These are phyloP conservation scores for Rallus limicola DNA, from an alignment of 2,113 vertebrate species.

Conservation along the genomic window DNA sequence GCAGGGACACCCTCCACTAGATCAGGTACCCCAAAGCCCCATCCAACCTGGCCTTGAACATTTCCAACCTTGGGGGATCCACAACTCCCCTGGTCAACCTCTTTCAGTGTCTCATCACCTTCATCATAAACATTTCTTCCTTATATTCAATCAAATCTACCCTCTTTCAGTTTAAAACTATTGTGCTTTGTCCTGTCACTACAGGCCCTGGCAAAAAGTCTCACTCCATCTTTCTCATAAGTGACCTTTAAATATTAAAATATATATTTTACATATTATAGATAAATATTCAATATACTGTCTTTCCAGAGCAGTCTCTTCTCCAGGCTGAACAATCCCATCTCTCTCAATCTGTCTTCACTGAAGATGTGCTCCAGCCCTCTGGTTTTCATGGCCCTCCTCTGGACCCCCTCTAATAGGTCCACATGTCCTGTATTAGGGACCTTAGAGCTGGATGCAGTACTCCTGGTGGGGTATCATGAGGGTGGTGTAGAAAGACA, in stretches of 20 bases:
- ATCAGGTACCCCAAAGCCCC: background rate
- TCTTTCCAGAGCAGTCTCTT: background rate
- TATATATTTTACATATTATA: too few species aligned
- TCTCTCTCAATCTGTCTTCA: background rate
- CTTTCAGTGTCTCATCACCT: background rate
- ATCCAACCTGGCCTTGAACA: background rate
- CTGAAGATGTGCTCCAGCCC: background rate
- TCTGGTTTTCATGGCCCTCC: rapidly evolving
- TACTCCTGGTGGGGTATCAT: background rate
- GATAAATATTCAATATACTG: background rate
- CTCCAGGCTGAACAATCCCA: background rate
- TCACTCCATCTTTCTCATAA: background rate
- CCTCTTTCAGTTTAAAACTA: background rate
- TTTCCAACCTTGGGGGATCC: background rate
- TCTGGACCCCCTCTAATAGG: background rate
- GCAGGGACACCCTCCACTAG: background rate
- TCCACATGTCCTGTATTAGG: too few species aligned
- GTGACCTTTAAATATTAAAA: background rate
- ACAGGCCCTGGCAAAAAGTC: background rate
- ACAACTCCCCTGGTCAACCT: background rate
- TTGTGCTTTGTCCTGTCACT: background rate
- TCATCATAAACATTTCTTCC: background rate
- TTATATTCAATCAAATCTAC: background rate
- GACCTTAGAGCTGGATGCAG: background rate
- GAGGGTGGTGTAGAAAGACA: rapidly evolving